A percentile compares a stretch with the other conserved stretches of the same genome.
phyloP scores from a whole-genome alignment of 64 coral and sea anemone species.

The Porites lutea region DNA sequence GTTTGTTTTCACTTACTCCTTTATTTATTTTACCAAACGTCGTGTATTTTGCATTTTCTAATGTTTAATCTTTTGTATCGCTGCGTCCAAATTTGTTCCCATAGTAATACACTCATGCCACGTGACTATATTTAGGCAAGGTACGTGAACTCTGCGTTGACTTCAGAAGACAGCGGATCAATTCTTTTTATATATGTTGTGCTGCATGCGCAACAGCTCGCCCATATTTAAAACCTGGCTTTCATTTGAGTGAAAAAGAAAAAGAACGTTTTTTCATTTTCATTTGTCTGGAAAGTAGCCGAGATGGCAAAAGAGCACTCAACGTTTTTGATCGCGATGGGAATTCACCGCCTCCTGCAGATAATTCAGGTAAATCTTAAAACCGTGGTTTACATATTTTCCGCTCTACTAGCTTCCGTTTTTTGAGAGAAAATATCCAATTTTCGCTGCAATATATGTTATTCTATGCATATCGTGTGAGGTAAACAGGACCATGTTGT shows the following conservation, averaged over 20 bases:
- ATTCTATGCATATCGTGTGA: not conserved
- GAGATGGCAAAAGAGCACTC: conserved; percentile 8
- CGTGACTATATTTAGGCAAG: not conserved
- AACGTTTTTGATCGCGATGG: not conserved
- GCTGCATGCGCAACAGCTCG: not conserved
- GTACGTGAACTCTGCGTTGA: not conserved
- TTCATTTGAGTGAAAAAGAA: not conserved
- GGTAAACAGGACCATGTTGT: not conserved
- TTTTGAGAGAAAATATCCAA: not conserved
- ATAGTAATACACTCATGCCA: not conserved
- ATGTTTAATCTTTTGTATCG: too few species aligned
- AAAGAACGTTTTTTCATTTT: not conserved
- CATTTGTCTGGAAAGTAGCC: not conserved
- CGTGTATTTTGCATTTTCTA: not conserved
- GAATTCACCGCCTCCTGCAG: not conserved
- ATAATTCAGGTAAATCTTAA: conserved; percentile 23
- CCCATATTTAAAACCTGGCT: not conserved
- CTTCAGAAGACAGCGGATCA: not conserved
- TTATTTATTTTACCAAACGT: not conserved
- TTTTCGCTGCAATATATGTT: not conserved
- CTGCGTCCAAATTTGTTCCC: not conserved
- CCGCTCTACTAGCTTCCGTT: too few species aligned
- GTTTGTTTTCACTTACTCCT: too few species aligned
- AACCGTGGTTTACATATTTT: too few species aligned
- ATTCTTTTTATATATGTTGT: not conserved